Conservation (phyloP, 2,113 vertebrate genomes). For the Cariama cristata region DNA sequence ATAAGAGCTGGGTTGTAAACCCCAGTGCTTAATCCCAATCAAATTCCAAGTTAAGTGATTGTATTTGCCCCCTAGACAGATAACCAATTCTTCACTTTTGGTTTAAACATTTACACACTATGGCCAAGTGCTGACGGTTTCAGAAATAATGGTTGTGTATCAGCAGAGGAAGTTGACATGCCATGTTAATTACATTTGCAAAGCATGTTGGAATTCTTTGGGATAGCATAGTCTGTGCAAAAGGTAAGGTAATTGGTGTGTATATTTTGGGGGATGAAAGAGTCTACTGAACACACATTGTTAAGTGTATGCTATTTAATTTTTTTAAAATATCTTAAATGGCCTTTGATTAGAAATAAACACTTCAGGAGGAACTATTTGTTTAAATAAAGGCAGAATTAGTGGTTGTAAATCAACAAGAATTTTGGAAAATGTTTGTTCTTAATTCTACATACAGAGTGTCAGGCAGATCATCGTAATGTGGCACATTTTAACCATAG, state of each 20-base stretch:
- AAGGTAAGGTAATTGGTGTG: background rate
- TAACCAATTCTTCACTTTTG: background rate
- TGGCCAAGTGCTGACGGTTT: background rate
- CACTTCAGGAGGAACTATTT: background rate
- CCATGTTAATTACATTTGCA: background rate
- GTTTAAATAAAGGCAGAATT: background rate
- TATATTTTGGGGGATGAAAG: background rate
- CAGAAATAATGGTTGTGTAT: background rate
- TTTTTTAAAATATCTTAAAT: background rate
- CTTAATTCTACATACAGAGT: background rate
- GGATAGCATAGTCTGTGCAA: background rate
- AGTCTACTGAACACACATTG: background rate
- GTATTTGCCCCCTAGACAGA: background rate
- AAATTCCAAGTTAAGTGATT: background rate
- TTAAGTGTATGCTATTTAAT: background rate
- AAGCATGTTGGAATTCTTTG: background rate
- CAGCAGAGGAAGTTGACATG: background rate
- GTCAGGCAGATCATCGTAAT: background rate
- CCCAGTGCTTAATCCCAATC: background rate
- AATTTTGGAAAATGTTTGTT: slow-evolving; percentile 6
- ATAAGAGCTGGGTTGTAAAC: background rate
- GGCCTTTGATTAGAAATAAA: slow-evolving; percentile 5
- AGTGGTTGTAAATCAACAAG: background rate
- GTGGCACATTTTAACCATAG: background rate
- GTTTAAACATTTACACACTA: background rate